Evolutionary conservation across 2,113 vertebrate species (phyloP).

Genomic region (Sylvietta virens): DNA sequence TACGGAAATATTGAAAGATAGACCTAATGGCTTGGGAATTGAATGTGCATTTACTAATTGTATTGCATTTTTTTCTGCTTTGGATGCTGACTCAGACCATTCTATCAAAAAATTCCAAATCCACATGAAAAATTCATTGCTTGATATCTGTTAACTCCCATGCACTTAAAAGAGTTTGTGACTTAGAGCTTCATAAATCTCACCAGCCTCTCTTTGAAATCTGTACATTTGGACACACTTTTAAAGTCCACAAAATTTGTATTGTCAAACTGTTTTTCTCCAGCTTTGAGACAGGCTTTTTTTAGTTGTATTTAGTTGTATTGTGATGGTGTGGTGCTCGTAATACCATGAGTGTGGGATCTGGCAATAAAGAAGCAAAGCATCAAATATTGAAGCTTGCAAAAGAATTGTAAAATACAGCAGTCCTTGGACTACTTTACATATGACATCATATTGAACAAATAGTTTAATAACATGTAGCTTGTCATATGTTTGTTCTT

Average conservation of each 20-base stretch:
- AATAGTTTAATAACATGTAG: not conserved
- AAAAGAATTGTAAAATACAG: not conserved
- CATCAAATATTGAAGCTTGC: not conserved
- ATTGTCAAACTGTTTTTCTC: not conserved
- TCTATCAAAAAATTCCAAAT: not conserved
- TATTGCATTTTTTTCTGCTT: not conserved
- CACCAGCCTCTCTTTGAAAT: not conserved
- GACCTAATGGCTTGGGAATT: not conserved
- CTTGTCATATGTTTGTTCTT: not conserved
- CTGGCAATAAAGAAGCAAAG: not conserved
- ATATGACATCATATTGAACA: not conserved
- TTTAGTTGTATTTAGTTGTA: not conserved
- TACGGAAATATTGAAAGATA: not conserved
- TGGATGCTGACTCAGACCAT: not conserved
- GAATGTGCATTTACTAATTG: not conserved
- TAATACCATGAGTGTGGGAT: not conserved
- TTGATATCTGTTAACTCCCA: not conserved
- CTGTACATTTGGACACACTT: not conserved
- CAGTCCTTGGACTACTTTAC: not conserved
- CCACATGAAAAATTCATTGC: not conserved
- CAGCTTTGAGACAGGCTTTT: not conserved
- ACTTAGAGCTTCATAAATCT: not conserved
- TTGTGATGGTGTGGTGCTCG: accelerated
- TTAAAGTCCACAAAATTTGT: not conserved
- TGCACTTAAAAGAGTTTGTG: not conserved